phyloP scores from a whole-genome alignment of 2,888 invertebrate genomes.

The Athrips mouffetella region DNA sequence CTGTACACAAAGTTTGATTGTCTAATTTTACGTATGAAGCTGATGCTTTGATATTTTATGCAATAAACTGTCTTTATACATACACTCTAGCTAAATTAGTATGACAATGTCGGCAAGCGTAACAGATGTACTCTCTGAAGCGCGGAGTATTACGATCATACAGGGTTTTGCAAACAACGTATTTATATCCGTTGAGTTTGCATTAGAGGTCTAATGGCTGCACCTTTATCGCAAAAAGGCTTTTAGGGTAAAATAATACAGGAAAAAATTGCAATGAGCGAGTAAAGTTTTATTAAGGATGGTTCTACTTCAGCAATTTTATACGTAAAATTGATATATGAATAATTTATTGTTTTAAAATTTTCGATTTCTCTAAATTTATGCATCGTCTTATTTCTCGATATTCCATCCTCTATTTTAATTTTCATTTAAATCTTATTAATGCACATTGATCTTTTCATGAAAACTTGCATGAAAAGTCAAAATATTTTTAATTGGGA shows the following conservation, averaged over 20 bases:
- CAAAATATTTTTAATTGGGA: no score
- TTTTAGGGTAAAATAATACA: conserved; percentile 33
- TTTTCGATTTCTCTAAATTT: no score
- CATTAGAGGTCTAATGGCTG: conserved; percentile 28
- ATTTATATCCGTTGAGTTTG: conserved; percentile 23
- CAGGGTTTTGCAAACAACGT: conserved; percentile 10
- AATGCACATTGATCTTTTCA: no score
- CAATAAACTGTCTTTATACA: neutral
- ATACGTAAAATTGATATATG: no score
- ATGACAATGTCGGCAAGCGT: neutral
- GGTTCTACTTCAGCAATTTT: no score
- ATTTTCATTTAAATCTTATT: no score
- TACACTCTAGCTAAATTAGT: neutral
- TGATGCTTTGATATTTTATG: neutral
- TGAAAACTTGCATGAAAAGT: no score
- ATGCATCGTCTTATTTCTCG: no score
- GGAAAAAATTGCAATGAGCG: neutral
- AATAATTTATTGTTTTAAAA: no score
- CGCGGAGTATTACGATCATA: neutral
- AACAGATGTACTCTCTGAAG: conserved; percentile 1
- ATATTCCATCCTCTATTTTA: no score
- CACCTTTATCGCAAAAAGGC: conserved; percentile 31
- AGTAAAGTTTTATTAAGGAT: neutral
- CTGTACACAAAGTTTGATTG: no score
- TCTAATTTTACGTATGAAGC: neutral